Percentiles rank a stretch among this genome's conserved stretches.
These are phyloP conservation scores for Portevinia maculata DNA, from an alignment of 2,888 invertebrate species.

Conservation along the genomic window DNA sequence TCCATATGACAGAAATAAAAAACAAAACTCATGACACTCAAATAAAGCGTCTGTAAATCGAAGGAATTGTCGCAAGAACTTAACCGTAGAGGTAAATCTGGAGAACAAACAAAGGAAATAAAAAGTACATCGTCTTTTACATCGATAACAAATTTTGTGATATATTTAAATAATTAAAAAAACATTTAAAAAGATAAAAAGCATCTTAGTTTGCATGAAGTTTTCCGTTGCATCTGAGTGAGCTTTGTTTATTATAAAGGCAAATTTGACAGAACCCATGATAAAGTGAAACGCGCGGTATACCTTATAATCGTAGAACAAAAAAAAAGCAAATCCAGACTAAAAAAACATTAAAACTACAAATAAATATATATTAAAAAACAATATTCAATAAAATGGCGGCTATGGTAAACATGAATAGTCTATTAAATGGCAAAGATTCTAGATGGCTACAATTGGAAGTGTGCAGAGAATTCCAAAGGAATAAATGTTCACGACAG, in stretches of 20 bases:
- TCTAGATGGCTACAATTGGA: constrained; percentile 99
- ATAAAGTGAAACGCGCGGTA: constrained; percentile 48
- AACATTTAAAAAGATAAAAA: constrained; percentile 34
- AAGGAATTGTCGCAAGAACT: constrained; percentile 53
- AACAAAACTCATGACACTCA: constrained; percentile 15
- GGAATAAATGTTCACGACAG: constrained; percentile 99
- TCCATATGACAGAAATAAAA: constrained; percentile 28
- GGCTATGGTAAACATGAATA: constrained; percentile 98
- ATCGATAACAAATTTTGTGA: constrained; percentile 74
- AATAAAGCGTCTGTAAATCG: constrained; percentile 25
- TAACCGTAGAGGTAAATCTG: constrained; percentile 35
- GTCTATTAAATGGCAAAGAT: constrained; percentile 98
- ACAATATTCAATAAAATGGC: constrained; percentile 83
- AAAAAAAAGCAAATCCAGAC: constrained; percentile 4
- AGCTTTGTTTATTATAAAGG: constrained; percentile 22
- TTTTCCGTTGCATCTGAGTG: constrained; percentile 38
- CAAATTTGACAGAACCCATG: constrained; percentile 13
- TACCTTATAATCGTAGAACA: constrained; percentile 8
- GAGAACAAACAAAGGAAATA: constrained; percentile 55
- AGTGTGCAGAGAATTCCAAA: constrained; percentile 99
- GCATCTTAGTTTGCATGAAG: constrained; percentile 10
- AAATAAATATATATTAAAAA: constrained; percentile 31
- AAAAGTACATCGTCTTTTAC: constrained; percentile 74
- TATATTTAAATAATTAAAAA: constrained; percentile 57
- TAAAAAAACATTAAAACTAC: not conserved